phyloP scores from a whole-genome alignment of 2,888 invertebrate species.

The Sympetrum striolatum region DNA sequence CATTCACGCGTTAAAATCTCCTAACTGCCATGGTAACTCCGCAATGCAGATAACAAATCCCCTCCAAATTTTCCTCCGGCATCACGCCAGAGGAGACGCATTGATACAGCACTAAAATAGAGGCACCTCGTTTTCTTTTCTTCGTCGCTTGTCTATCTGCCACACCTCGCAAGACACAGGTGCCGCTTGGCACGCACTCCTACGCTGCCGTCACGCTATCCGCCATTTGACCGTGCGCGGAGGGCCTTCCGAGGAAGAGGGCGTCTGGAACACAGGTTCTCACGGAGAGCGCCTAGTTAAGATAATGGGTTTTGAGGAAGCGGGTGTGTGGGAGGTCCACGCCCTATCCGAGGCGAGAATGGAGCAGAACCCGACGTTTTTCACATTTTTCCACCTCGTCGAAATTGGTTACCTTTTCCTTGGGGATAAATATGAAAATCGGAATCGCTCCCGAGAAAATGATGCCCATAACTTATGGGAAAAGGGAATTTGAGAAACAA shows the following conservation, averaged over 20 bases:
- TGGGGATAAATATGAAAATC: background rate
- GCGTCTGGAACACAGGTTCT: background rate
- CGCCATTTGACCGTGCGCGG: background rate
- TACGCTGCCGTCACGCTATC: background rate
- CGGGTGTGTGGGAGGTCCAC: background rate
- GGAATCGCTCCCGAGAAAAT: background rate
- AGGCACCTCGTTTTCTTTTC: background rate
- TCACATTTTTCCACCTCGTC: background rate
- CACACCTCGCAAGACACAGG: background rate
- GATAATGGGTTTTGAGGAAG: background rate
- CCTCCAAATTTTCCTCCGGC: background rate
- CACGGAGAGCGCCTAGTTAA: background rate
- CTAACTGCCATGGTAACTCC: background rate
- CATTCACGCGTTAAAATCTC: background rate
- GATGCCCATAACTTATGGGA: background rate
- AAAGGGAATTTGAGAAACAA: background rate
- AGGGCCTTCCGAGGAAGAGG: background rate
- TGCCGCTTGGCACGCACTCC: background rate
- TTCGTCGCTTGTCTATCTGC: background rate
- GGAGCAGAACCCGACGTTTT: background rate
- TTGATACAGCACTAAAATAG: background rate
- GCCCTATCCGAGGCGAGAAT: background rate
- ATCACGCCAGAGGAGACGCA: background rate
- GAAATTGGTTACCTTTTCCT: background rate
- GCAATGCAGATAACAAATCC: background rate